A percentile compares a stretch with the other conserved stretches of the same genome.
These are phyloP conservation scores for Solenopsis fugax DNA, from an alignment of 1,140 invertebrate species.

Conservation along the genomic window DNA sequence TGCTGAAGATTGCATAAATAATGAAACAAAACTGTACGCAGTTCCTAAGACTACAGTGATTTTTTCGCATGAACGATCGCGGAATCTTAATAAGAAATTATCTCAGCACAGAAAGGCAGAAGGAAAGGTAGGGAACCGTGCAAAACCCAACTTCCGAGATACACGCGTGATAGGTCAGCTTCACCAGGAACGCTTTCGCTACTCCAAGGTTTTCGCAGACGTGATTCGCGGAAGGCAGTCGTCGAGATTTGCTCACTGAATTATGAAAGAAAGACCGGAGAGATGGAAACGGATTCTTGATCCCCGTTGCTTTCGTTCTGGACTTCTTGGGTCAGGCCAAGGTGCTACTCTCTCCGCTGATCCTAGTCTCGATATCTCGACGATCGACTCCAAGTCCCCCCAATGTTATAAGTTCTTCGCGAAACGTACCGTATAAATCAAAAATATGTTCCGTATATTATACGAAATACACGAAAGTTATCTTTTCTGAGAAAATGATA, in stretches of 20 bases:
- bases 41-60: background rate
- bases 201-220: slow-evolving; percentile 66
- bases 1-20: background rate
- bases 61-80: slow-evolving; percentile 80
- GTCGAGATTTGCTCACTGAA: slow-evolving; percentile 80
- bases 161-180: slow-evolving; percentile 77
- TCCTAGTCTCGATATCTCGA: slow-evolving; percentile 55
- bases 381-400: slow-evolving; percentile 20
- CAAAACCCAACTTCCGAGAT: slow-evolving; percentile 78
- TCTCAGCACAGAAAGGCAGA: slow-evolving; percentile 67
- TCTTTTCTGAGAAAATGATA: background rate
- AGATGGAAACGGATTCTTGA: slow-evolving; percentile 51
- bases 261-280: slow-evolving; percentile 78
- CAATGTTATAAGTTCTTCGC: background rate
- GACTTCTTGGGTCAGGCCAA: slow-evolving; percentile 47
- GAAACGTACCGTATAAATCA: slow-evolving; percentile 22
- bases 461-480: background rate
- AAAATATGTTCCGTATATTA: slow-evolving; percentile 19
- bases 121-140: slow-evolving; percentile 43
- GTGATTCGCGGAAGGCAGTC: slow-evolving; percentile 83
- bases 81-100: slow-evolving; percentile 85
- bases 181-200: slow-evolving; percentile 58
- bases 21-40: background rate
- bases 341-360: slow-evolving; percentile 48
- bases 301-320: slow-evolving; percentile 18